Evolutionary conservation across 37 sponge, comb jelly and placozoan species (phyloP), one percentile per base, ranked within the genome.

Genomic region (Ephydatia muelleri): DNA sequence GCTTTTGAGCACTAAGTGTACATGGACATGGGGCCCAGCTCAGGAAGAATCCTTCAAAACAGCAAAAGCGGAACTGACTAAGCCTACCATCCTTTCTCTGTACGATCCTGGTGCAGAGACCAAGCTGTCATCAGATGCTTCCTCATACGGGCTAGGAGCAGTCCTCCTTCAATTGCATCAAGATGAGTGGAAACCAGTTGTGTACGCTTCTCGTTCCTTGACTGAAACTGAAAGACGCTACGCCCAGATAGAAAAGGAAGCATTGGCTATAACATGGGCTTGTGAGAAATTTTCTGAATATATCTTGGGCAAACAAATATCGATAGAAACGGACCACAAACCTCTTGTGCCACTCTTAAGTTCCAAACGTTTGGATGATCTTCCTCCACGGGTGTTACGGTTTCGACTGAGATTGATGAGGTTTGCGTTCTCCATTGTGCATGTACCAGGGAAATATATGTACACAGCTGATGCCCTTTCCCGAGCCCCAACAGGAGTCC

Each of bases 231-330:
- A 82, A 72, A 30, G 37, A 23, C 23, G 82, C 23, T 87, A 80
- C 32, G 81, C 81, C 2, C 87, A 87, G 39, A 87, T 87, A 28
- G 81, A 87, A 67, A 87, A 87, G 49, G 81, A 87, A 70, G 71
- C 80, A 29, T 67, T 80, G 14, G 81, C 87, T 57, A n/a, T n/a
- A n/a, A n/a, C n/a, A n/a, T n/a, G n/a, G n/a, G n/a, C n/a, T n/a
- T n/a, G n/a, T n/a, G n/a, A n/a, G n/a, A n/a, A n/a, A n/a, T n/a
- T n/a, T n/a, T n/a, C n/a, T n/a, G n/a, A n/a, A n/a, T n/a, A n/a
- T n/a, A n/a, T n/a, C n/a, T n/a, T n/a, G n/a, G n/a, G n/a, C n/a
- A n/a, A n/a, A n/a, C n/a, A n/a, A n/a, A n/a, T n/a, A n/a, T n/a
- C n/a, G n/a, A n/a, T n/a, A n/a, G n/a, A n/a, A n/a, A n/a, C n/a